These are phyloP conservation scores for Euzophera pinguis DNA, from an alignment of 2,888 invertebrate genomes.

Conservation along the genomic window DNA sequence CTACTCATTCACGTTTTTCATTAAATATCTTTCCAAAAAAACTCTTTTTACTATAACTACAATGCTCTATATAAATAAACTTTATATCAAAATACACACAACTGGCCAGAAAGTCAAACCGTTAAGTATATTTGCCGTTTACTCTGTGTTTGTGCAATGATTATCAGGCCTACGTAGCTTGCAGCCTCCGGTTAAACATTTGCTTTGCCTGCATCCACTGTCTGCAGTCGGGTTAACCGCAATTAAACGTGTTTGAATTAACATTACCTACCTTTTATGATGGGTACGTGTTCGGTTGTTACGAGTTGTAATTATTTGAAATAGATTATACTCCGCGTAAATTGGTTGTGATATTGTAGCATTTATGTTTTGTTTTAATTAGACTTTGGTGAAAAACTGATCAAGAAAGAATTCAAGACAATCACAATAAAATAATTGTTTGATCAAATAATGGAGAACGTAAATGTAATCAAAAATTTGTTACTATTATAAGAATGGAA, in stretches of 20 bases:
- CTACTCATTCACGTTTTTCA: no score
- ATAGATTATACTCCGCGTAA: no score
- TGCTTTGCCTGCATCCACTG: slow-evolving; percentile 8
- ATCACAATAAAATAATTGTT: no score
- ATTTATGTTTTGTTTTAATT: no score
- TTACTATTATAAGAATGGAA: no score
- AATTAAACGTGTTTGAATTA: slow-evolving; percentile 3
- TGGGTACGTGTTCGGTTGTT: not conserved
- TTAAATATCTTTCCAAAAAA: no score
- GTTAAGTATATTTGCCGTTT: slow-evolving; percentile 3
- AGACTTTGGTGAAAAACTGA: no score
- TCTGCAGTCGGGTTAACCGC: not conserved
- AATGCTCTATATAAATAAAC: not conserved
- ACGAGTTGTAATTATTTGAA: not conserved
- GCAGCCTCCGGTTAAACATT: slow-evolving; percentile 7
- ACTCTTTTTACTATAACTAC: no score
- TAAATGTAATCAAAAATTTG: no score
- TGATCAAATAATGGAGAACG: no score
- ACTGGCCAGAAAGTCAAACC: not conserved
- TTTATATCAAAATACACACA: not conserved
- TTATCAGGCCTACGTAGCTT: slow-evolving; percentile 3
- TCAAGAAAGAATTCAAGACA: no score
- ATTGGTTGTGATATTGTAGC: no score
- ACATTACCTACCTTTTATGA: not conserved
- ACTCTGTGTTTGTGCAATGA: slow-evolving; percentile 5